Conservation (phyloP, 2,113 vertebrate genomes). For the Thalassarche chlororhynchos region DNA sequence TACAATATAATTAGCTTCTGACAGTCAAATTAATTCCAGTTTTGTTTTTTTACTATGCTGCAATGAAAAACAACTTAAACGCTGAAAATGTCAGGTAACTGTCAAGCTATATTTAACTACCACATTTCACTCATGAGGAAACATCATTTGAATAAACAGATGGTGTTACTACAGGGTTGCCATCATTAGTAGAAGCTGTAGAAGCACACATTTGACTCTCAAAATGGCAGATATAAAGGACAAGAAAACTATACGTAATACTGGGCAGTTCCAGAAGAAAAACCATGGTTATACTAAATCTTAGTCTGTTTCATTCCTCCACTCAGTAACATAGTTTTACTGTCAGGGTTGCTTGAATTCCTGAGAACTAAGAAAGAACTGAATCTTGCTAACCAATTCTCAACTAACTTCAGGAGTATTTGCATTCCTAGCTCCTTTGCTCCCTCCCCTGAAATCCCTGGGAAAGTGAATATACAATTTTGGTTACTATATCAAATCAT, state of each 20-base stretch:
- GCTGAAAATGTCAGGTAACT: slow-evolving; percentile 21
- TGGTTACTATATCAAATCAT: background rate
- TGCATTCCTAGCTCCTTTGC: background rate
- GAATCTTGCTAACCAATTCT: background rate
- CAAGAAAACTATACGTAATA: background rate
- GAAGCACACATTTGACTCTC: background rate
- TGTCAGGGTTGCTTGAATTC: background rate
- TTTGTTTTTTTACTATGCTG: background rate
- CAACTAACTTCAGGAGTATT: background rate
- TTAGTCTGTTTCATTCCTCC: background rate
- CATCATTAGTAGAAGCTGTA: background rate
- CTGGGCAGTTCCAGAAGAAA: background rate
- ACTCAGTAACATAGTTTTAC: background rate
- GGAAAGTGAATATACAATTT: background rate
- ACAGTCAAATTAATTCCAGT: background rate
- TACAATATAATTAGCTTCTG: background rate
- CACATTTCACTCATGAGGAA: background rate
- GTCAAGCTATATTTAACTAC: slow-evolving; percentile 31
- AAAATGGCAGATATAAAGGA: background rate
- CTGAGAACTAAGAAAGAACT: background rate
- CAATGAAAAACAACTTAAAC: background rate
- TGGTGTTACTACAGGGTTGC: slow-evolving; percentile 23
- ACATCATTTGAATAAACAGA: slow-evolving; percentile 25
- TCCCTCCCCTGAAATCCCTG: background rate
- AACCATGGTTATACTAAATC: background rate